Evolutionary conservation across 92 coral and sea anemone species (phyloP).

Genomic region (Siderastrea radians): DNA sequence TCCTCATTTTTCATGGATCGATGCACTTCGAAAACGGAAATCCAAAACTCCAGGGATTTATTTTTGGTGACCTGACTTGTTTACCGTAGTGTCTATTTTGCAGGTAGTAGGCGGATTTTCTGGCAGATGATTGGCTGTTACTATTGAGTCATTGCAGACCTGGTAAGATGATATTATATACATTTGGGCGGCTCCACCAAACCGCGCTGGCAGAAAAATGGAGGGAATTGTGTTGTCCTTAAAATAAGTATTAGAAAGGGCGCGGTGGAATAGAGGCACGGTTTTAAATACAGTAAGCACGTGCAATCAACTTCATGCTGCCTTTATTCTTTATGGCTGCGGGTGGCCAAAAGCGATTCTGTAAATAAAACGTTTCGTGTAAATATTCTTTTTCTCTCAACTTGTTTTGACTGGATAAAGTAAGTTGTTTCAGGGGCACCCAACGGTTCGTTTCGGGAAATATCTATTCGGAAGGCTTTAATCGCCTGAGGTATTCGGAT

Average conservation of each 20-base stretch:
- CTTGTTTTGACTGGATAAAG: background rate
- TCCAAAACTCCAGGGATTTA: constrained; percentile 7
- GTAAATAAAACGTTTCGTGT: background rate
- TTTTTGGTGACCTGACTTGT: constrained; percentile 16
- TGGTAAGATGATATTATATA: constrained; percentile 15
- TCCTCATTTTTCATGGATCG: constrained; percentile 16
- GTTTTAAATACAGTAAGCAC: background rate
- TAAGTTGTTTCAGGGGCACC: too few species aligned
- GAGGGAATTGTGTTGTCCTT: background rate
- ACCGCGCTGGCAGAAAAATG: background rate
- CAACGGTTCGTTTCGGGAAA: too few species aligned
- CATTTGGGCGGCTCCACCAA: background rate
- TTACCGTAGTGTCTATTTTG: constrained; percentile 10
- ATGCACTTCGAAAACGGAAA: background rate
- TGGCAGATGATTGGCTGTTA: constrained; percentile 26
- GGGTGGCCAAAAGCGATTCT: background rate
- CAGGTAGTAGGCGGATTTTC: constrained; percentile 3
- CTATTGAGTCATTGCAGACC: constrained; percentile 21
- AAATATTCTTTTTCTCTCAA: background rate
- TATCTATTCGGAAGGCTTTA: too few species aligned
- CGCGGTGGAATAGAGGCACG: background rate
- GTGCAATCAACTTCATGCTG: background rate
- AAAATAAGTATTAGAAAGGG: background rate
- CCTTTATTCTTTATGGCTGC: background rate
- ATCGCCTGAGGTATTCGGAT: too few species aligned